phyloP scores from a whole-genome alignment of 2,888 invertebrate species.

The Pocota personata region DNA sequence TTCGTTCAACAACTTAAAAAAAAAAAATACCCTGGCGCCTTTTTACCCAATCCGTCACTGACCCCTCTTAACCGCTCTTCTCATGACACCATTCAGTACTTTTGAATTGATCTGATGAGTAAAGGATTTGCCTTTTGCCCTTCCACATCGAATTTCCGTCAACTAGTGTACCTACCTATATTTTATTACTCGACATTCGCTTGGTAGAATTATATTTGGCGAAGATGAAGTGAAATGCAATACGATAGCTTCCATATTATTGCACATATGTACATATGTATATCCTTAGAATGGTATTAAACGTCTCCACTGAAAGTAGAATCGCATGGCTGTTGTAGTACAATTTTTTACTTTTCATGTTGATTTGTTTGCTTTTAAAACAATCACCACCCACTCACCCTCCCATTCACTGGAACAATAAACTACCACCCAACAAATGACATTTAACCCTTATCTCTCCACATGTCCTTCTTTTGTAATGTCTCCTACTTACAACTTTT shows the following conservation, averaged over 20 bases:
- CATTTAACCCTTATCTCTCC: slow-evolving; percentile 53
- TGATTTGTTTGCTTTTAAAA: slow-evolving; percentile 4
- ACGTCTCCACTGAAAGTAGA: background rate
- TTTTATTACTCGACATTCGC: background rate
- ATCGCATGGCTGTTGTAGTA: background rate
- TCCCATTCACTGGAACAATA: background rate
- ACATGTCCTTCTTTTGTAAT: slow-evolving; percentile 48
- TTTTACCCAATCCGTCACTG: background rate
- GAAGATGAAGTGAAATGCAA: slow-evolving; percentile 15
- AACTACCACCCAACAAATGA: slow-evolving; percentile 44
- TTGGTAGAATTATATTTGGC: slow-evolving; percentile 1
- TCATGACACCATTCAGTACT: background rate
- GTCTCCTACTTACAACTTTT: slow-evolving; percentile 28
- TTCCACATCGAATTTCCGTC: background rate
- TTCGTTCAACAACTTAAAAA: no score
- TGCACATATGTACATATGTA: background rate
- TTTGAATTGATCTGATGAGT: slow-evolving; percentile 4
- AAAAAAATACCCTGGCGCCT: no score
- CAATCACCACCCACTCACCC: background rate
- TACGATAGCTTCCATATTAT: slow-evolving; percentile 17
- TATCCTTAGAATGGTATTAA: slow-evolving; percentile 23
- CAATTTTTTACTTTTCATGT: background rate
- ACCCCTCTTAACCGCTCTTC: background rate
- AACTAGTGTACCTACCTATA: no score
- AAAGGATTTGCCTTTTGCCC: background rate